A percentile compares a stretch with the other conserved stretches of the same genome.
Conservation (phyloP, 2,888 invertebrate species). For the Trichopoda pennipes region DNA sequence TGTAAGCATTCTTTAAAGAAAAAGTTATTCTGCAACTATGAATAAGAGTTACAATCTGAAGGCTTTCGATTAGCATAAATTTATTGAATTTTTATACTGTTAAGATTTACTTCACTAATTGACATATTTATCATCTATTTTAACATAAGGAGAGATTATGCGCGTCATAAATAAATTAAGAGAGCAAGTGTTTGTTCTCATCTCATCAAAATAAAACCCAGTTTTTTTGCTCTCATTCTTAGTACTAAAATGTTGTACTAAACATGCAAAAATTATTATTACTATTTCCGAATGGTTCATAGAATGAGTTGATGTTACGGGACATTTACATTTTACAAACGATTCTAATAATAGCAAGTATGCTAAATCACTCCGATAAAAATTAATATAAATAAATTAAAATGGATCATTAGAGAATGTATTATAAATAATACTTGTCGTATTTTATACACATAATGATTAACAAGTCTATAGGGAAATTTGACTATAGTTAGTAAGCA, state of each 20-base stretch:
- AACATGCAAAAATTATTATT: neutral
- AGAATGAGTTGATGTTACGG: conserved; percentile 44
- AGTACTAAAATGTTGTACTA: conserved; percentile 41
- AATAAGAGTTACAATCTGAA: too few relatives aligned
- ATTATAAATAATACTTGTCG: neutral
- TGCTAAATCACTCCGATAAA: conserved; percentile 25
- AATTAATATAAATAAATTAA: conserved; percentile 14
- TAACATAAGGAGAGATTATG: conserved; percentile 59
- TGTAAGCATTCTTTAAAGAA: too few relatives aligned
- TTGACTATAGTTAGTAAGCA: conserved; percentile 1
- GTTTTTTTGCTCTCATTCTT: conserved; percentile 36
- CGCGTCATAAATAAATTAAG: conserved; percentile 7
- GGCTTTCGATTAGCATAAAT: neutral
- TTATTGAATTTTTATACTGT: neutral
- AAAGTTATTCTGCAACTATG: too few relatives aligned
- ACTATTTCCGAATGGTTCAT: conserved; percentile 8
- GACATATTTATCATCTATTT: conserved; percentile 20
- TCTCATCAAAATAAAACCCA: conserved; percentile 19
- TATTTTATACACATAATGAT: conserved; percentile 24
- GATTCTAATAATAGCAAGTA: neutral
- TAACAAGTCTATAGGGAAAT: conserved; percentile 46
- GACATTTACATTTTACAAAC: conserved; percentile 9
- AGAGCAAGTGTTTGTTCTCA: conserved; percentile 56
- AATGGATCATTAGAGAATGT: conserved; percentile 22
- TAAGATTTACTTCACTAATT: neutral